Conservation (phyloP, 2,888 invertebrate species). For the Koerneria pararmatus region DNA sequence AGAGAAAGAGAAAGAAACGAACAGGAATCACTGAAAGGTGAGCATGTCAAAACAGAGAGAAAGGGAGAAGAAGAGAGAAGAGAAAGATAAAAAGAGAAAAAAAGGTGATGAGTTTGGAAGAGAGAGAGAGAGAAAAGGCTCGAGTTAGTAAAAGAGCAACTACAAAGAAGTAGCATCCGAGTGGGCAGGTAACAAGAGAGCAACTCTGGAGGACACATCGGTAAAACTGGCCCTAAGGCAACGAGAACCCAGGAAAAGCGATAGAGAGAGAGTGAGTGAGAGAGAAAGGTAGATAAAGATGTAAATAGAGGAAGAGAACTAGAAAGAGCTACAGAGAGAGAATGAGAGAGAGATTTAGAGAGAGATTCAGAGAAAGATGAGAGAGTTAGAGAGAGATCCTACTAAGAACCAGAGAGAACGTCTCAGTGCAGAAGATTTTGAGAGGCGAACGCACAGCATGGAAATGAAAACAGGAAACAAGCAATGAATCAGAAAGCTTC, state of each 20-base stretch:
- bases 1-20: neutral
- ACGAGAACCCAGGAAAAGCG: neutral
- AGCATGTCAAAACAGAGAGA: too few relatives aligned
- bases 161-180: neutral
- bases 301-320: neutral
- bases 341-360: conserved; percentile 17
- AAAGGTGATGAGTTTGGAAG: neutral
- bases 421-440: neutral
- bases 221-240: neutral
- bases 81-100: neutral
- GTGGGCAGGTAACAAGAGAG: neutral
- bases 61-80: conserved; percentile 21
- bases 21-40: neutral
- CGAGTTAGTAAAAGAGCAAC: neutral
- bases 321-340: neutral
- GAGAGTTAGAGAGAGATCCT: neutral
- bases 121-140: neutral
- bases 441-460: neutral
- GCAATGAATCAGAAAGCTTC: neutral
- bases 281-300: neutral
- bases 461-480: neutral
- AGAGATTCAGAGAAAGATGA: neutral
- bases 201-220: too few relatives aligned
- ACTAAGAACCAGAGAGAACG: neutral
- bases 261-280: neutral